A percentile compares a stretch with the other conserved stretches of the same genome.
Conservation (phyloP, 2,113 vertebrate genomes). For the Dendropsophus ebraccatus region DNA sequence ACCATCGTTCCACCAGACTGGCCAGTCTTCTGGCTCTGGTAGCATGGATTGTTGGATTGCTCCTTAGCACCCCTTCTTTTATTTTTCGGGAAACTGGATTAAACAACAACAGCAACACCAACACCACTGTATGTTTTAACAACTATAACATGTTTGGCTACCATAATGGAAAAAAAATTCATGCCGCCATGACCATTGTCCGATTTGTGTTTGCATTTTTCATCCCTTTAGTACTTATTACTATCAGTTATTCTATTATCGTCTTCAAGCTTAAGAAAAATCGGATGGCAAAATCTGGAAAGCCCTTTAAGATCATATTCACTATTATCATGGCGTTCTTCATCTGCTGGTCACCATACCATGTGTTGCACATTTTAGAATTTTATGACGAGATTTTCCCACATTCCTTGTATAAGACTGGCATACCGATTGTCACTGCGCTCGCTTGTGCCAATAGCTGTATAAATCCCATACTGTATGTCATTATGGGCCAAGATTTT, state of each 20-base stretch:
- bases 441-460: constrained; percentile 89
- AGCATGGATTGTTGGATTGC: constrained; percentile 78
- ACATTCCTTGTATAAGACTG: constrained; percentile 60
- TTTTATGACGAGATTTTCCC: constrained; percentile 58
- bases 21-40: constrained; percentile 72
- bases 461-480: constrained; percentile 91
- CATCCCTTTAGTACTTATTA: constrained; percentile 79
- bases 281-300: constrained; percentile 78
- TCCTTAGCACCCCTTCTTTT: constrained; percentile 78
- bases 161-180: constrained; percentile 49
- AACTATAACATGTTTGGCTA: constrained; percentile 72
- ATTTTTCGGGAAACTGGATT: constrained; percentile 77
- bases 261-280: constrained; percentile 74
- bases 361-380: constrained; percentile 80
- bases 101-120: constrained; percentile 24
- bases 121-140: constrained; percentile 77
- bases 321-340: constrained; percentile 87
- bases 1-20: constrained; percentile 80
- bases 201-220: constrained; percentile 82
- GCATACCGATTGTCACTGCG: constrained; percentile 69
- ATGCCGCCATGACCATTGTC: constrained; percentile 68
- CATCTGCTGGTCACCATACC: constrained; percentile 87
- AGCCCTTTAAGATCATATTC: constrained; percentile 84
- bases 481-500: constrained; percentile 95
- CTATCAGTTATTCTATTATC: constrained; percentile 76